phyloP scores from a whole-genome alignment of 1,140 invertebrate genomes.

The Plutomurus gul region DNA sequence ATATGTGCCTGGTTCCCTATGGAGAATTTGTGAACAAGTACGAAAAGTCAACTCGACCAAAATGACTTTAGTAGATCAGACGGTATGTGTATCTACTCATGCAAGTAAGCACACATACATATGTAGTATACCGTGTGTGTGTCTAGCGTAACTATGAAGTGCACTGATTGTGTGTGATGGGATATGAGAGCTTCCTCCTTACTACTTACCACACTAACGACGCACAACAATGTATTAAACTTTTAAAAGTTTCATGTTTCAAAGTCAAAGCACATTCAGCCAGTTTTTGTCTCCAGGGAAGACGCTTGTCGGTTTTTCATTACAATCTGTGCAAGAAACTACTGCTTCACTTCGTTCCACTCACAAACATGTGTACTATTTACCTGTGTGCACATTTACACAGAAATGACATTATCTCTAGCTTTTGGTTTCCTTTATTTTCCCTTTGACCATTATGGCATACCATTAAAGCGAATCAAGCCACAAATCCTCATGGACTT shows the following conservation, averaged over 20 bases:
- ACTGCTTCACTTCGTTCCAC: neutral
- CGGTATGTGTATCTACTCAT: neutral
- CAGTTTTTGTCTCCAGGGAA: slow-evolving; percentile 19
- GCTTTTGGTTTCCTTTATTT: neutral
- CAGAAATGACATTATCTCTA: slow-evolving; percentile 9
- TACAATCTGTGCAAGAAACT: slow-evolving; percentile 17
- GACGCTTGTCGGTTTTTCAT: slow-evolving; percentile 20
- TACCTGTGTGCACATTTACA: slow-evolving; percentile 4
- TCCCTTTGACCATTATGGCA: slow-evolving; percentile 11
- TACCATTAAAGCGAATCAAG: slow-evolving; percentile 5
- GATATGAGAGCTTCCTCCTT: neutral
- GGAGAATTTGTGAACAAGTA: neutral
- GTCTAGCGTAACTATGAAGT: too few species aligned
- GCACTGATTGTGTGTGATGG: too few species aligned
- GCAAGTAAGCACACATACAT: too few species aligned
- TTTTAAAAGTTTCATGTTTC: slow-evolving; percentile 25
- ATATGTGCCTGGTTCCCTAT: slow-evolving; percentile 18
- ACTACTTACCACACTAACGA: neutral
- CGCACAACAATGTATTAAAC: slow-evolving; percentile 4
- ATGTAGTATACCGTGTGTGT: too few species aligned
- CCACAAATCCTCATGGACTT: slow-evolving; percentile 3
- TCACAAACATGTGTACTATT: slow-evolving; percentile 1
- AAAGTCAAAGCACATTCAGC: neutral
- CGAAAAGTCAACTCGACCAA: neutral
- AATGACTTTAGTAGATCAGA: neutral